Base-by-base conservation (phyloP, 2,888 invertebrate species). In the Eupithecia subfuscata region DNA sequence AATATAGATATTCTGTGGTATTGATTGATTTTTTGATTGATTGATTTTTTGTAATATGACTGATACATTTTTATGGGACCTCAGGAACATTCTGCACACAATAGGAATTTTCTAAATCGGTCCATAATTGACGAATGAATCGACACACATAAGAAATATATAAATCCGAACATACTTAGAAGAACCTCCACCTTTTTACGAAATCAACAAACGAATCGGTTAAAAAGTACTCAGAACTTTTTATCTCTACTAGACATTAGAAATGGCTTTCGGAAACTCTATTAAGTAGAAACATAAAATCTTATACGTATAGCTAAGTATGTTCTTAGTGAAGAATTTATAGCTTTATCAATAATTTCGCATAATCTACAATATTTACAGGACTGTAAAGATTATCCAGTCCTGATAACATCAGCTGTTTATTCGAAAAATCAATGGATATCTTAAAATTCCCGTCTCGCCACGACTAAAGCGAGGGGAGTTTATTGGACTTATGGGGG, bases 391-490 rank as follows among this genome's bases (percentile, higher is more conserved):
- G 60, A 64, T 68, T 68, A 65, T 45, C 40, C n/a, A 60, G 34
- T 56, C 14, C 43, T 16, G 70, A 73, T 73, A 68, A 71, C 45
- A 64, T 69, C 56, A 43, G 67, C 72, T 75, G 74, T 75, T 52
- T 67, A 76, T 76, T 77, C 71, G 74, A 76, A 88, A 88, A 90
- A 89, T 87, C 88, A 86, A 89, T 89, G 85, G 79, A 64, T 77
- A 71, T 81, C 88, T 90, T 84, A 85, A 85, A 85, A 88, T 90
- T 90, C 88, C 84, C 82, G 80, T 85, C 86, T 83, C 85, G 80
- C 81, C 78, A 78, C 76, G 78, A 79, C 78, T 77, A 79, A 82
- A 71, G 79, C 75, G 81, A 88, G 92, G 93, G 92, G 74, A 68
- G 72, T 72, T 73, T 70, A 73, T 86, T 76, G 74, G 37, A 48